These are phyloP conservation scores for Nasonia oneida DNA, from an alignment of 2,888 invertebrate genomes.

Conservation along the genomic window DNA sequence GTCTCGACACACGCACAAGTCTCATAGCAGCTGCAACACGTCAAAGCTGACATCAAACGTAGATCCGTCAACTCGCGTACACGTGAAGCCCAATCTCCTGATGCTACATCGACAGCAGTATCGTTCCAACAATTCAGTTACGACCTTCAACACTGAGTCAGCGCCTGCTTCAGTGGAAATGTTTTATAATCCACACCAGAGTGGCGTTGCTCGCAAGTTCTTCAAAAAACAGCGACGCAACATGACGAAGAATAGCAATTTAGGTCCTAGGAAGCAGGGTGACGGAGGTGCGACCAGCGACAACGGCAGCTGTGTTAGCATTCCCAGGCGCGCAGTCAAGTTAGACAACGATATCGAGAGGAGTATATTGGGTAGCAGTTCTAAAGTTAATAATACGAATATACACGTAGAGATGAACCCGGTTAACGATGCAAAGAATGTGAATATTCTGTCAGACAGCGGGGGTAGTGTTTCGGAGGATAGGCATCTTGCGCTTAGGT, in stretches of 20 bases:
- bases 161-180: conserved; percentile 84
- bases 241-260: conserved; percentile 85
- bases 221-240: conserved; percentile 92
- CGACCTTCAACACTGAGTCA: conserved; percentile 82
- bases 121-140: conserved; percentile 85
- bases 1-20: conserved; percentile 85
- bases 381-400: conserved; percentile 91
- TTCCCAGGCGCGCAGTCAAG: conserved; percentile 78
- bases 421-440: conserved; percentile 83
- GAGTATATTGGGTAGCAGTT: conserved; percentile 85
- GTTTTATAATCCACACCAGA: conserved; percentile 96
- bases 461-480: conserved; percentile 79
- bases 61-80: conserved; percentile 70
- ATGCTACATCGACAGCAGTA: conserved; percentile 87
- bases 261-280: conserved; percentile 84
- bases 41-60: conserved; percentile 85
- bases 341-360: conserved; percentile 73
- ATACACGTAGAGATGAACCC: conserved; percentile 86
- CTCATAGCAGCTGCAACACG: conserved; percentile 83
- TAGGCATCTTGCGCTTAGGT: conserved; percentile 73
- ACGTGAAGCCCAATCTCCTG: conserved; percentile 77
- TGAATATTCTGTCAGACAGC: conserved; percentile 85
- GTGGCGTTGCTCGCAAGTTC: conserved; percentile 94
- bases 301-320: conserved; percentile 79
- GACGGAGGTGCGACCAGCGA: conserved; percentile 83